Conservation (phyloP, 2,113 vertebrate genomes). For the Aviceda subcristata region DNA sequence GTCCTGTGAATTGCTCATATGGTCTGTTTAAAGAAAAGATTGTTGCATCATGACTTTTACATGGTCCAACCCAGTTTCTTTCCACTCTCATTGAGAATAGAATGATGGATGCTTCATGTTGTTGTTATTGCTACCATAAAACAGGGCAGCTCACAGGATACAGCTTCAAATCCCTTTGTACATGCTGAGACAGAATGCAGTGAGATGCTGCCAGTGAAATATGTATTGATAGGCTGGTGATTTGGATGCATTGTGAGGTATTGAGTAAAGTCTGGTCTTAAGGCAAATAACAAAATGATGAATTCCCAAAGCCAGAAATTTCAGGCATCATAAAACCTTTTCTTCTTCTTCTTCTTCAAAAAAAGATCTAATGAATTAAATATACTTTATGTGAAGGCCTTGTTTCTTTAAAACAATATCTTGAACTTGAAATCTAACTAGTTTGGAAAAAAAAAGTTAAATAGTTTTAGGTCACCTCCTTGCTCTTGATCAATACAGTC, state of each 20-base stretch:
- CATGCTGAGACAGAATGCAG: neutral
- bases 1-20: neutral
- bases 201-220: neutral
- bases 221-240: neutral
- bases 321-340: neutral
- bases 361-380: neutral
- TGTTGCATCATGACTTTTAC: neutral
- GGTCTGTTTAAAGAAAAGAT: neutral
- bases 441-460: neutral
- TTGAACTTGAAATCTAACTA: neutral
- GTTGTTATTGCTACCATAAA: neutral
- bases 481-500: neutral
- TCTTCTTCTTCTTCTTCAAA: neutral
- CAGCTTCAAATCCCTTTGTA: neutral
- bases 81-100: neutral
- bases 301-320: neutral
- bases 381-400: neutral
- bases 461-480: neutral
- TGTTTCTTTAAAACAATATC: neutral
- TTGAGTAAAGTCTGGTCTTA: neutral
- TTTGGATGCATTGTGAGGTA: neutral
- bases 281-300: neutral
- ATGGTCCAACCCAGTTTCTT: neutral
- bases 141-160: neutral
- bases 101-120: neutral